Percentiles rank a stretch among this genome's conserved stretches.
Evolutionary conservation across 2,797 vertebrate genomes (phyloP).

Genomic region (Eospalax fontanierii): DNA sequence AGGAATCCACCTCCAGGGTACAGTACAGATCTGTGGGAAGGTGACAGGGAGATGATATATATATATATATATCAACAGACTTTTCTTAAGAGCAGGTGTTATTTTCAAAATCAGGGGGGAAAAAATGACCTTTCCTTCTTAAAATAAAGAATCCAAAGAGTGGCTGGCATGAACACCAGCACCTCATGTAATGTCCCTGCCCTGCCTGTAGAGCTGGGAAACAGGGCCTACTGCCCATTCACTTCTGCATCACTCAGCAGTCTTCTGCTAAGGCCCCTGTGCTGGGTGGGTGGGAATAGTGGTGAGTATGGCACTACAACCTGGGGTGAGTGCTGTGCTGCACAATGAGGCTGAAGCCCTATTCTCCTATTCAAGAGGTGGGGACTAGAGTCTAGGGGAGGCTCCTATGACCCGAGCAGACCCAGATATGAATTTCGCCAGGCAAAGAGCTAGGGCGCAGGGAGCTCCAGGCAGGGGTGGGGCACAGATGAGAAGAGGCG

Average conservation of each 20-base stretch:
- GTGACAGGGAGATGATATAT: fast-evolving
- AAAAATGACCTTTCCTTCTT: not conserved
- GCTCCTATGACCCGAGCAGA: not conserved
- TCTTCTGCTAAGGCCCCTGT: not conserved
- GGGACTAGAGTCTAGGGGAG: too few species aligned
- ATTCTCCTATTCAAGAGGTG: fast-evolving
- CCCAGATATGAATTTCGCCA: not conserved
- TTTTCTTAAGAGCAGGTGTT: not conserved
- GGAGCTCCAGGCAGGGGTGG: not conserved
- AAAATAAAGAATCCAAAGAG: not conserved
- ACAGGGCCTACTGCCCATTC: fast-evolving
- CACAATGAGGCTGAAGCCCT: too few species aligned
- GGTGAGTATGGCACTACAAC: fast-evolving
- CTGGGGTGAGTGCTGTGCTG: fast-evolving
- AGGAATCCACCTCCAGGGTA: constrained; percentile 98
- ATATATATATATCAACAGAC: fast-evolving
- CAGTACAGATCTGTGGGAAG: constrained; percentile 95
- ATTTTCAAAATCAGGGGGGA: not conserved
- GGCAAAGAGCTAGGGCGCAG: not conserved
- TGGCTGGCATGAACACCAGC: fast-evolving
- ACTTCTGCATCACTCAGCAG: not conserved
- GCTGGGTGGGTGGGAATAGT: not conserved
- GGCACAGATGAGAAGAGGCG: not conserved
- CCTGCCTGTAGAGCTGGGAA: not conserved
- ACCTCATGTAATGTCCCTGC: fast-evolving